Base-by-base conservation (phyloP, 2,888 invertebrate species). In the Sarcophaga variegata region DNA sequence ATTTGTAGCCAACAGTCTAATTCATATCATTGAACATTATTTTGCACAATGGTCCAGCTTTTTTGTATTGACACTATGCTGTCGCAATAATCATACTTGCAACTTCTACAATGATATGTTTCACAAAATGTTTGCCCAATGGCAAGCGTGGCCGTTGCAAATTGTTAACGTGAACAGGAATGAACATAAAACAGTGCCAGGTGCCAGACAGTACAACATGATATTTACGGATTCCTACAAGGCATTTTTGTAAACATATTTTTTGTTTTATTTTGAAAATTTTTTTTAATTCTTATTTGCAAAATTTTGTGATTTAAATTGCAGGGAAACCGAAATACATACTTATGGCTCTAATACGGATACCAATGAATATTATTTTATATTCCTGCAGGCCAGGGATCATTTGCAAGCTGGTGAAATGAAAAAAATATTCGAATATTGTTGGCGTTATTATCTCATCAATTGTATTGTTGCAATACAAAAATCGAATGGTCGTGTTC, bases 81-180 rank as follows among this genome's bases (percentile, higher is more conserved):
- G 91, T 60, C 88, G 90, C 4, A 83, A 88, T 37, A 74, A 84
- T n/a, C 87, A 89, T 4, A 89, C 89, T 0, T 89, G 89, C 81
- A 89, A 89, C 22, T 92, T 91, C 78, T 92, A 90, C 79, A 90
- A 90, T 79, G 89, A 90, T 49, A 85, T 92, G 79, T 84, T 91
- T 86, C 88, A 86, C 76, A 81, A 88, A 1, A 71, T 91, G 11
- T 91, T 91, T 66, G 85, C 79, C 22, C 79, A 75, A 17, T 90
- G 90, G 90, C 88, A 89, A 59, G 82, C 89, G 5, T 88, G 62
- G 60, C 69, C 82, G 1, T 66, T 91, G 0, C 91, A 91, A 83
- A 90, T 92, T 27, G 89, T 91, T 2, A 85, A 85, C 5, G 89
- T 90, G 37, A 70, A 86, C 25, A 81, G 76, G 10, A 83, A 54